Percentiles rank a stretch among this genome's conserved stretches.
These are phyloP conservation scores for Erinaceus europaeus DNA, from an alignment of 2,113 vertebrate genomes.

Conservation along the genomic window DNA sequence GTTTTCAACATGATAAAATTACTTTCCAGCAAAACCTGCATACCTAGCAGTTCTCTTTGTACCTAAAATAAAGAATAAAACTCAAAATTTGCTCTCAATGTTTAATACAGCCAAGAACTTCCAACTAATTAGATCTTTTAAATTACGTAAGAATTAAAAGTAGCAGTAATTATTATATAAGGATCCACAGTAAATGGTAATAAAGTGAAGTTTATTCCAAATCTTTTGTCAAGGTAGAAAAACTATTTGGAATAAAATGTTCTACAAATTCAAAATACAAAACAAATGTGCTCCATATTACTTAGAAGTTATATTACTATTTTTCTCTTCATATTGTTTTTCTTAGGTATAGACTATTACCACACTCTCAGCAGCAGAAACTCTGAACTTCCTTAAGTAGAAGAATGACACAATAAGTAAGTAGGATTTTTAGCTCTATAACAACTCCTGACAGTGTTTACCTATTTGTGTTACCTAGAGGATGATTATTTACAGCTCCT, in stretches of 20 bases:
- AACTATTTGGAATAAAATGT: slow-evolving; percentile 22
- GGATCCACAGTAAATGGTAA: neutral
- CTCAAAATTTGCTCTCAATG: neutral
- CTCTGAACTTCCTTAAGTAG: neutral
- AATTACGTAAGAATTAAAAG: slow-evolving; percentile 18
- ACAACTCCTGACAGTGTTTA: slow-evolving; percentile 49
- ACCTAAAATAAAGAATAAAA: slow-evolving; percentile 16
- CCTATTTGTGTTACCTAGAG: slow-evolving; percentile 51
- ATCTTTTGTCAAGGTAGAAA: neutral
- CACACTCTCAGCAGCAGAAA: neutral
- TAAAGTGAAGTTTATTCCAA: neutral
- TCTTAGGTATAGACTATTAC: neutral
- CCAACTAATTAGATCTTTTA: neutral
- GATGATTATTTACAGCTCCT: slow-evolving; percentile 52
- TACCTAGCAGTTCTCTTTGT: neutral
- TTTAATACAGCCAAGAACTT: neutral
- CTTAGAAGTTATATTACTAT: neutral
- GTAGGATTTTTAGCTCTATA: slow-evolving; percentile 20
- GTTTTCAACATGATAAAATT: slow-evolving; percentile 19
- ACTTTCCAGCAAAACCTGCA: neutral
- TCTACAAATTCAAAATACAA: neutral
- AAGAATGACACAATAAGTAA: neutral
- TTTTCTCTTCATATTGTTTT: slow-evolving; percentile 23
- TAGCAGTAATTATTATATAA: too few relatives aligned
- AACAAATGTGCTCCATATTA: neutral